Evolutionary conservation across 2,797 vertebrate genomes (phyloP), one percentile per base, ranked within the genome.

Genomic region (Orestias chungarensis): DNA sequence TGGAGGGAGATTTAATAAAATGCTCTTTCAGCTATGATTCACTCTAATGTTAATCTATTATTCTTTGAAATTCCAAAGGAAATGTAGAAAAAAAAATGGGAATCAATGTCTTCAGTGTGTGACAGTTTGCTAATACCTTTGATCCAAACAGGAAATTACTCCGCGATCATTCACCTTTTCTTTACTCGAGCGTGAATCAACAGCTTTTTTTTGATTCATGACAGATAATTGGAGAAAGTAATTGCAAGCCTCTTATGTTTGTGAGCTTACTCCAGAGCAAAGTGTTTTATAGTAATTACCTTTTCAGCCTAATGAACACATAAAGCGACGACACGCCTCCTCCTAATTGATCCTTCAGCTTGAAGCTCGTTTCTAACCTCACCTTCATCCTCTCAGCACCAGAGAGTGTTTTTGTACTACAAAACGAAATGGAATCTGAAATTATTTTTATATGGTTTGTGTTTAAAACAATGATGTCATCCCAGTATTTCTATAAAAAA

Each of bases 321-420:
- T 43, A 1, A 44, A 29, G 31, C 38, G 71, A 33, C 78, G 54
- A 72, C 76, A 6, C 76, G 76, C 31, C 68, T 14, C 0, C 15
- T 6, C 23, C 44, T 42, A 29, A 80, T 55, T 46, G 1, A 68
- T 50, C 20, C 27, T 55, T 82, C 44, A 64, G 78, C 72, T 67
- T 55, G 35, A 20, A 78, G 50, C 40, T 15, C 10, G 5, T 68
- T 68, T 73, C 33, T 42, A 65, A 70, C 73, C 31, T 59, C 75
- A 75, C 42, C 40, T 5, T 35, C 20, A 75, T 18, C 8, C 73
- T 72, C 57, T 25, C 57, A 33, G 83, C 86, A 85, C 75, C 73
- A 46, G 67, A 80, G 70, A 86, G 83, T 80, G 86, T 82, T 83
- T 88, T 83, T 82, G 66, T 88, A 78, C 38, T 23, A 40, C 29